Evolutionary conservation across 2,113 vertebrate genomes (phyloP).

Genomic region (Fukomys damarensis): DNA sequence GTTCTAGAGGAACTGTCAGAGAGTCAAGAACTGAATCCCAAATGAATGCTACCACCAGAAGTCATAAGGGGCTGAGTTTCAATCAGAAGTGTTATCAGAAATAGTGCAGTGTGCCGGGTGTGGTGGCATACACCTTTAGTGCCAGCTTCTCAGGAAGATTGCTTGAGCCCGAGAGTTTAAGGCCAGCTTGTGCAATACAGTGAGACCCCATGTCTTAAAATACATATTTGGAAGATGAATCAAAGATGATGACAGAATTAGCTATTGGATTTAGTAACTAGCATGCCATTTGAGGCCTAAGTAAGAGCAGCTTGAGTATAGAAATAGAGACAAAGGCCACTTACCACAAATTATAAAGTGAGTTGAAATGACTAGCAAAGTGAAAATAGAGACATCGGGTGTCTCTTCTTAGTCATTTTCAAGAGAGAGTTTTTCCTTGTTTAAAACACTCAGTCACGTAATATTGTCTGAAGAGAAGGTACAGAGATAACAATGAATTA

Average conservation of each 20-base stretch:
- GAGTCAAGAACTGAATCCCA: neutral
- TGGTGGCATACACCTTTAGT: neutral
- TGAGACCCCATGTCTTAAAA: neutral
- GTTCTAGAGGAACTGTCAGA: neutral
- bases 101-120: neutral
- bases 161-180: neutral
- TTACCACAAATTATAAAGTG: neutral
- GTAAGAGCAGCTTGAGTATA: neutral
- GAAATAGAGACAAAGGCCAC: neutral
- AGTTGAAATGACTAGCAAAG: neutral
- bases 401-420: conserved; percentile 38
- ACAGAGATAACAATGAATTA: neutral
- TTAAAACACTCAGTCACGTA: neutral
- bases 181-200: neutral
- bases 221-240: neutral
- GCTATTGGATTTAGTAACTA: neutral
- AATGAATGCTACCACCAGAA: neutral
- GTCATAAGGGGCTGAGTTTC: neutral
- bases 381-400: neutral
- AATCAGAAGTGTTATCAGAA: neutral
- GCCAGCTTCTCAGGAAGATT: neutral
- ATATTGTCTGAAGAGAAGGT: conserved; percentile 4
- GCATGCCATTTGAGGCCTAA: neutral
- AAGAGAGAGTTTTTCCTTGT: neutral
- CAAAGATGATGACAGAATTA: neutral